These are phyloP conservation scores for Arizona elegans DNA, from an alignment of 2,113 vertebrate genomes.

Conservation along the genomic window DNA sequence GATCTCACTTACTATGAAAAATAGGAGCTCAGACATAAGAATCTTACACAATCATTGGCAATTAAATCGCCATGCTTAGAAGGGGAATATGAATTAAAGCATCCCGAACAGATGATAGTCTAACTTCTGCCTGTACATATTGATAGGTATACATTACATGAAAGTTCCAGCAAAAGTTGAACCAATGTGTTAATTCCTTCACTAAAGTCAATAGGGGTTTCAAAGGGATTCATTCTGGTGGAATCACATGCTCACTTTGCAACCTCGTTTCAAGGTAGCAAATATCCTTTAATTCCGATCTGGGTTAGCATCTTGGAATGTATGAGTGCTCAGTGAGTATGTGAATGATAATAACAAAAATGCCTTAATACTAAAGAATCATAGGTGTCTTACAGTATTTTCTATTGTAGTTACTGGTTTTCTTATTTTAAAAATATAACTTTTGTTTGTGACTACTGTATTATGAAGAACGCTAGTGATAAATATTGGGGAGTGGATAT, in stretches of 20 bases:
- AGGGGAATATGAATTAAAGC: not conserved
- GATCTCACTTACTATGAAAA: not conserved
- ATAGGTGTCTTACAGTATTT: not conserved
- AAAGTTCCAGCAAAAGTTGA: not conserved
- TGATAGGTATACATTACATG: not conserved
- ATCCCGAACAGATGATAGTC: not conserved
- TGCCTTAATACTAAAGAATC: not conserved
- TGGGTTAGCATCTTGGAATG: not conserved
- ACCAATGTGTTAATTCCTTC: not conserved
- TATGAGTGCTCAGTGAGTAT: not conserved
- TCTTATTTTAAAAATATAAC: not conserved
- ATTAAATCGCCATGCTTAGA: not conserved
- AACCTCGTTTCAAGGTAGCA: not conserved
- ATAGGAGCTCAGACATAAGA: not conserved
- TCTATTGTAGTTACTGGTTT: not conserved
- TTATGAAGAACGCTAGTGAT: not conserved
- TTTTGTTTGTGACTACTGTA: not conserved
- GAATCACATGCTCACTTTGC: not conserved
- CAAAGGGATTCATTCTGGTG: not conserved
- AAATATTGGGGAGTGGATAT: not conserved
- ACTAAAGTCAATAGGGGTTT: not conserved
- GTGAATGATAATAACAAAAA: not conserved
- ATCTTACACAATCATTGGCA: not conserved
- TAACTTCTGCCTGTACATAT: not conserved
- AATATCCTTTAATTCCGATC: not conserved